A percentile compares a stretch with the other conserved stretches of the same genome.
phyloP scores from a whole-genome alignment of 2,797 vertebrate species.

The Danionella dracula region DNA sequence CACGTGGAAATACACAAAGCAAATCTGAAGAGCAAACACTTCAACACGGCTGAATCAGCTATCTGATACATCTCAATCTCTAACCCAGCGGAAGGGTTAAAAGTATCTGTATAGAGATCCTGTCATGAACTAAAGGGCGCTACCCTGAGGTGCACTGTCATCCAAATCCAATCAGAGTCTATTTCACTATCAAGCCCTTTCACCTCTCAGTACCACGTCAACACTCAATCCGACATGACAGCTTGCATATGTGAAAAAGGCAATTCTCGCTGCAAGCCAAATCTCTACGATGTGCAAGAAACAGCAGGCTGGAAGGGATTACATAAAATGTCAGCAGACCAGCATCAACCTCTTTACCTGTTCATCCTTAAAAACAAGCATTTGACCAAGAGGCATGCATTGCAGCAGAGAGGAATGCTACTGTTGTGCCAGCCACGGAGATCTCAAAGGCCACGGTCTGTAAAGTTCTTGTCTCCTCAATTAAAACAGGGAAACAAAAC shows the following conservation, averaged over 20 bases:
- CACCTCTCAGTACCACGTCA: conserved; percentile 65
- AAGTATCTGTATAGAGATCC: conserved; percentile 60
- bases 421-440: conserved; percentile 80
- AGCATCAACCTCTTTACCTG: conserved; percentile 78
- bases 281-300: conserved; percentile 82
- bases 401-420: conserved; percentile 64
- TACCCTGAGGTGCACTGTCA: conserved; percentile 68
- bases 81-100: conserved; percentile 63
- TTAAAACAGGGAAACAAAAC: conserved; percentile 5
- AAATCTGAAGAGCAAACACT: neutral
- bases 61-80: conserved; percentile 40
- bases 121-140: conserved; percentile 69
- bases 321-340: conserved; percentile 94
- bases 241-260: conserved; percentile 96
- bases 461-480: neutral
- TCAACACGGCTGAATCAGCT: neutral
- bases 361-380: conserved; percentile 89
- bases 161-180: conserved; percentile 78
- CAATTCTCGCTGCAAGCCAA: conserved; percentile 91
- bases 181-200: conserved; percentile 73
- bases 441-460: conserved; percentile 68
- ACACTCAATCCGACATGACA: conserved; percentile 83
- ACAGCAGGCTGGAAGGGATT: conserved; percentile 86
- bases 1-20: neutral
- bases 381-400: conserved; percentile 83